Evolutionary conservation across 2,888 invertebrate genomes (phyloP), one percentile per base, ranked within the genome.

Genomic region (Mesorhabditis sp.): DNA sequence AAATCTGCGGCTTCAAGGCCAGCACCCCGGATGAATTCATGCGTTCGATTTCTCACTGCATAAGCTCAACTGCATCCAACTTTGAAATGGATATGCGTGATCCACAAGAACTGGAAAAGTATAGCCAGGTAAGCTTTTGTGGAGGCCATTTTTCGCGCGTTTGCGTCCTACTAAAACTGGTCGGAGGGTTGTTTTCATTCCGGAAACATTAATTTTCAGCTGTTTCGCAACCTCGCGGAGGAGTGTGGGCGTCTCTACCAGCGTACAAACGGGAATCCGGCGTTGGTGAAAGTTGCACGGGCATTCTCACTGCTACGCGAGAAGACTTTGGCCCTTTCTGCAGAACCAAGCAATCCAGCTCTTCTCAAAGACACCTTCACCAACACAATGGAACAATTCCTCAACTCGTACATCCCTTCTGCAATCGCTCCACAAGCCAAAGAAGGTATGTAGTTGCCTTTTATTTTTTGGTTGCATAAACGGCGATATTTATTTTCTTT

Each of bases 1-100:
- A 78, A 61, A 84, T 83, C 67, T 82, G 82, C 72, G 84, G 83
- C 4, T 85, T 85, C 78, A 83, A 83, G 67, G 72, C 78, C 0
- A 65, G 67, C 7, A 68, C 63, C 2, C 6, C 63, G 13, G 63
- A 62, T 28, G 63, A 62, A 62, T 6, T n/a, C 63, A 28, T 28
- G 28, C 28, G 28, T 28, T 28, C 28, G 28, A 28, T 28, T 28
- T 28, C 28, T 28, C 28, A 28, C 28, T 28, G 28, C 28, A 28
- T 28, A 28, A 28, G 28, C 28, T 28, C 28, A 28, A 28, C 28
- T 28, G 58, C 58, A 50, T 50, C 58, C 58, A n/a, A n/a, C 10
- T 13, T 50, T 50, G n/a, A n/a, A 10, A 50, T 50, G 7, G 58
- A 50, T 50, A 10, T 50, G n/a, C 58, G 58, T 13, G 58, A n/a